Evolutionary conservation across 2,797 vertebrate species (phyloP).

Genomic region (Aratinga solstitialis): DNA sequence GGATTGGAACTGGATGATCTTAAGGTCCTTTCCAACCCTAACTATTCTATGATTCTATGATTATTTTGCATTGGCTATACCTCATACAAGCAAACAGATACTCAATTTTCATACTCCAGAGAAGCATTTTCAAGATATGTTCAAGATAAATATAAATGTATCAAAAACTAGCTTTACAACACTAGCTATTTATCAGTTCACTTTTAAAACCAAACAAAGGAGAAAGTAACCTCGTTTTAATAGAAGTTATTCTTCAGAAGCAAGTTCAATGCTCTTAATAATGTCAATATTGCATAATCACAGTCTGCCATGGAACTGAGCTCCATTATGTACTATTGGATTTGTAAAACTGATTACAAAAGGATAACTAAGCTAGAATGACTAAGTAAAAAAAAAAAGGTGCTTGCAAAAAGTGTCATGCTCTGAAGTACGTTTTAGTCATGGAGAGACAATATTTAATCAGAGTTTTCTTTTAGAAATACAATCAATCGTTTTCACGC

Average conservation of each 20-base stretch:
- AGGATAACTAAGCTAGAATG: neutral
- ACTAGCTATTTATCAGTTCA: neutral
- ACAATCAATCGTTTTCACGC: neutral
- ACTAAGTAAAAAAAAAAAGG: neutral
- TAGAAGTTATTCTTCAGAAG: neutral
- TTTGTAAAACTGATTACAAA: neutral
- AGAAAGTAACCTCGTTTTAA: neutral
- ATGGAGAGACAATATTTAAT: neutral
- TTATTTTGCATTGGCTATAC: constrained; percentile 34
- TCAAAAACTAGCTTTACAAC: neutral
- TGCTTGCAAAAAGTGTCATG: neutral
- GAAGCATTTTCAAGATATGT: neutral
- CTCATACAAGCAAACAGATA: neutral
- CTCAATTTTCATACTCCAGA: neutral
- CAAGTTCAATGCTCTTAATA: neutral
- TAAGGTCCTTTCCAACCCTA: neutral
- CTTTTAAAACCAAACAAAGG: neutral
- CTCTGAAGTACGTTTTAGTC: neutral
- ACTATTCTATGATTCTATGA: neutral
- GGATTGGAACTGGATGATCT: neutral
- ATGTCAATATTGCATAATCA: neutral
- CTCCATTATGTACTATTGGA: neutral
- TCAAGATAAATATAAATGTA: neutral
- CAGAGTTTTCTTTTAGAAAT: neutral
- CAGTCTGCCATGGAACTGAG: neutral